Evolutionary conservation across 2,113 vertebrate species (phyloP), one percentile per base, ranked within the genome.

Genomic region (Lepus americanus): DNA sequence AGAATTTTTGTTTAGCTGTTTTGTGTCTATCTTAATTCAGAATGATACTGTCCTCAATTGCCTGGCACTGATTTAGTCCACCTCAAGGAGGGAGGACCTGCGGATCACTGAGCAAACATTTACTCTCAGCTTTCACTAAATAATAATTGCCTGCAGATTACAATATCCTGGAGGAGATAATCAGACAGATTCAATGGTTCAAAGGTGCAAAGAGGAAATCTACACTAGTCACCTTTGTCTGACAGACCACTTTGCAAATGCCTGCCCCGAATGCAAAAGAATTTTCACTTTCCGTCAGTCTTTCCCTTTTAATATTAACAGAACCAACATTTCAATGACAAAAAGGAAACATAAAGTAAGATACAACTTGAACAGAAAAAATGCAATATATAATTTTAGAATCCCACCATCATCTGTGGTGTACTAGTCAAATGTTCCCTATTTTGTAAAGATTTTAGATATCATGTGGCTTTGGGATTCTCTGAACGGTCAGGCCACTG

Each of bases 371-470:
- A 90, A 69, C 5, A 92, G 85, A 93, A 94, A 78, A 51, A 85
- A 73, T 67, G 64, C 29, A 23, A 85, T 66, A 25, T 5, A 33
- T 33, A 78, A 95, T 87, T 81, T 95, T 95, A 95, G 61, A 90
- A 95, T 89, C 49, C 87, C 27, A 81, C 33, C 69, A 67, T 72
- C 23, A 73, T 72, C 64, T 79, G 59, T 86, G 74, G 39, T 49
- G 20, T 88, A 79, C 82, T 94, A 88, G 74, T 91, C 25, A 63
- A 97, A 88, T 88, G 31, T 66, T 94, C 44, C 81, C 73, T 70
- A 69, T 27, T 66, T 89, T 73, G 85, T 49, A 90, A 94, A 79
- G 53, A 94, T 77, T 90, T 84, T 76, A 51, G 33, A 94, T 96
- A 89, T 70, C 55, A 9, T 36, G 31, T 83, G 85, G 88, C 53